phyloP scores from a whole-genome alignment of 2,888 invertebrate species.

The Gortyna flavago region DNA sequence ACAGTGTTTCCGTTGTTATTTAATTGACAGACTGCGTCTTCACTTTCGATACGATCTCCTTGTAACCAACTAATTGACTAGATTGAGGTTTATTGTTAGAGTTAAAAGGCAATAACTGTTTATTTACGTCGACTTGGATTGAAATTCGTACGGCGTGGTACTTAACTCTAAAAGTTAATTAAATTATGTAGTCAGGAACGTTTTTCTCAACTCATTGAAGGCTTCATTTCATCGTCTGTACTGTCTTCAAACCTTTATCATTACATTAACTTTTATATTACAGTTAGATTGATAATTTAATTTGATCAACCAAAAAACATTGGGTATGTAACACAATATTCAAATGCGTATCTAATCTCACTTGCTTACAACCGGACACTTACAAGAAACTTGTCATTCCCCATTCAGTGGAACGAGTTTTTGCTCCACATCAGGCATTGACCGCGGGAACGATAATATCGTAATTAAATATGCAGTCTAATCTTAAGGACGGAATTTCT shows the following conservation, averaged over 20 bases:
- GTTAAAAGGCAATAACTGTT: constrained; percentile 29
- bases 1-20: constrained; percentile 68
- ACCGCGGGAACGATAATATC: constrained; percentile 60
- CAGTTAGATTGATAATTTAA: background rate
- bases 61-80: constrained; percentile 47
- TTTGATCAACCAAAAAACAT: background rate
- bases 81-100: constrained; percentile 48
- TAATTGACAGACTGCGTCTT: constrained; percentile 66
- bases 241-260: background rate
- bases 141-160: constrained; percentile 28
- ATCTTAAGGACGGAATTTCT: constrained; percentile 55
- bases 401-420: constrained; percentile 56
- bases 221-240: constrained; percentile 10
- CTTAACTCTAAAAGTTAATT: constrained; percentile 19
- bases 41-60: constrained; percentile 62
- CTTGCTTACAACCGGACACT: constrained; percentile 42
- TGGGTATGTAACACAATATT: constrained; percentile 20
- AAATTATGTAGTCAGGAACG: background rate
- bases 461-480: constrained; percentile 70
- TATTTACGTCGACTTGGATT: constrained; percentile 37
- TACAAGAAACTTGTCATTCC: constrained; percentile 53
- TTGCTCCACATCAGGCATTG: constrained; percentile 53
- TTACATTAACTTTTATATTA: background rate
- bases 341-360: constrained; percentile 40
- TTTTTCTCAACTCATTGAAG: constrained; percentile 1